A percentile compares a stretch with the other conserved stretches of the same genome.
Evolutionary conservation across 2,113 vertebrate species (phyloP).

Genomic region (Pterocles orientalis): DNA sequence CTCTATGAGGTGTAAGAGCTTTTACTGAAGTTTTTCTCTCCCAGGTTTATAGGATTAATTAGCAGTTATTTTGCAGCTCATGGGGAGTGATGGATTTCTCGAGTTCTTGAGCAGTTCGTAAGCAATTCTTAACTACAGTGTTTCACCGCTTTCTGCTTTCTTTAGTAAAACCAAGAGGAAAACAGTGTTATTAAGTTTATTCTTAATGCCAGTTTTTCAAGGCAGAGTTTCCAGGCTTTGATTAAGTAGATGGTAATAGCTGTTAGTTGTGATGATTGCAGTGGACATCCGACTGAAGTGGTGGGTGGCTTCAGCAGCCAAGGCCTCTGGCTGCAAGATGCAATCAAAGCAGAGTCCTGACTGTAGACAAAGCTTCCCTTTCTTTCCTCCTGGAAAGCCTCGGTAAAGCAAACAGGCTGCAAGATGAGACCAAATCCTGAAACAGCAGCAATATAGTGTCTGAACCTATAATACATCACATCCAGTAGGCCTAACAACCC

Average conservation of each 20-base stretch:
- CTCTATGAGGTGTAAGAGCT: constrained; percentile 6
- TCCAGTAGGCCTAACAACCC: not conserved
- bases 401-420: not conserved
- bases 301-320: not conserved
- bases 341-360: not conserved
- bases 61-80: constrained; percentile 13
- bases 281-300: not conserved
- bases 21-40: not conserved
- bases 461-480: not conserved
- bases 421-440: not conserved
- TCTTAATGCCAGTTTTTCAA: not conserved
- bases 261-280: not conserved
- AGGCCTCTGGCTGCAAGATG: not conserved
- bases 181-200: not conserved
- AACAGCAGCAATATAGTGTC: not conserved
- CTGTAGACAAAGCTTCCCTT: not conserved
- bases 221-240: not conserved
- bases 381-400: not conserved
- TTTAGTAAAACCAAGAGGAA: not conserved
- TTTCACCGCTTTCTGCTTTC: not conserved
- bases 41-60: constrained; percentile 44
- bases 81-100: constrained; percentile 5
- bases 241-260: not conserved
- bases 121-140: not conserved
- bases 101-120: not conserved